Percentiles rank a stretch among this genome's conserved stretches.
Evolutionary conservation across 1,140 invertebrate genomes (phyloP).

Genomic region (Grapholita molesta): DNA sequence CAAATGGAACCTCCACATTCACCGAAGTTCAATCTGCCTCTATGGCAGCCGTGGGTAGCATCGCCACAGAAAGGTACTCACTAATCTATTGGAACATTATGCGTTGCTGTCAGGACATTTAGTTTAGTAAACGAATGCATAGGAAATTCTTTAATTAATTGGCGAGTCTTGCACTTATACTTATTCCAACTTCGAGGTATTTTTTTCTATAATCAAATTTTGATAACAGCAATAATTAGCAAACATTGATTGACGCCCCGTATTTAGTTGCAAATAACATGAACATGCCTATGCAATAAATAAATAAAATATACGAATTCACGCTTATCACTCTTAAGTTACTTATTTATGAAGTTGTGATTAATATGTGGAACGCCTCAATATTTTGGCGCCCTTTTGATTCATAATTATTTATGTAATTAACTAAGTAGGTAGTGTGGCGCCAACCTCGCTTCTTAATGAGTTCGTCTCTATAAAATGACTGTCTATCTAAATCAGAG

Average conservation of each 20-base stretch:
- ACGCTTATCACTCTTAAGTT: too few relatives aligned
- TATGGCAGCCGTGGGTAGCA: slow-evolving; percentile 74
- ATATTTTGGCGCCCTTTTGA: not conserved
- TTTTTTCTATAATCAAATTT: too few relatives aligned
- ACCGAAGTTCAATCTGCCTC: slow-evolving; percentile 74
- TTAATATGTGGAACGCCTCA: not conserved
- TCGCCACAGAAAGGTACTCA: slow-evolving; percentile 62
- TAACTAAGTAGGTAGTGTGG: slow-evolving; percentile 4
- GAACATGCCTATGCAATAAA: too few relatives aligned
- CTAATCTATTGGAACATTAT: not conserved
- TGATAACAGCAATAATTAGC: too few relatives aligned
- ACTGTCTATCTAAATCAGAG: slow-evolving; percentile 12
- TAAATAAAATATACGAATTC: too few relatives aligned
- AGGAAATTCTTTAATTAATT: too few relatives aligned
- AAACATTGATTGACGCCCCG: too few relatives aligned
- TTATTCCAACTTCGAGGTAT: too few relatives aligned
- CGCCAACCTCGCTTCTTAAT: slow-evolving; percentile 8
- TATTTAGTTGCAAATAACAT: too few relatives aligned
- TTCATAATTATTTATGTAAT: slow-evolving; percentile 22
- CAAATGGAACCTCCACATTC: slow-evolving; percentile 75
- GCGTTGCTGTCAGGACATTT: not conserved
- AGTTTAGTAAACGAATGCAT: too few relatives aligned
- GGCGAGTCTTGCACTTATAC: too few relatives aligned
- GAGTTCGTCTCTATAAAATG: slow-evolving; percentile 13
- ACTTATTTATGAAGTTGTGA: too few relatives aligned